phyloP scores from a whole-genome alignment of 1,140 invertebrate species.

The Nymphalis io region DNA sequence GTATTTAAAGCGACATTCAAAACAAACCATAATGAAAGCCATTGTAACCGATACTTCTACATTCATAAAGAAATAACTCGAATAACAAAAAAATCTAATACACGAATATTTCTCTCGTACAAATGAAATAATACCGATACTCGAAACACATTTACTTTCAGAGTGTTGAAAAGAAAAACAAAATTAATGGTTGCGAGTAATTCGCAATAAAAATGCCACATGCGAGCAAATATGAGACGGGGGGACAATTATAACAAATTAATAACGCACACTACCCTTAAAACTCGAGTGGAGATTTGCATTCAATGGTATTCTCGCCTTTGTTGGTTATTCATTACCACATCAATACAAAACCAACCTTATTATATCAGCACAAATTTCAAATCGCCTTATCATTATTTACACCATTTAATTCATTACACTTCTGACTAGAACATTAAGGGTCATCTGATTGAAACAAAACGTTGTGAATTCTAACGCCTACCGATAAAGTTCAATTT shows the following conservation, averaged over 20 bases:
- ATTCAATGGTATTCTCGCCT: constrained; percentile 72
- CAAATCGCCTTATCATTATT: constrained; percentile 29
- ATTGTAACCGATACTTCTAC: constrained; percentile 63
- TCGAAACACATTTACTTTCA: constrained; percentile 63
- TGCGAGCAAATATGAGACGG: constrained; percentile 72
- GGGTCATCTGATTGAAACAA: constrained; percentile 64
- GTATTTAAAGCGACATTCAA: constrained; percentile 12
- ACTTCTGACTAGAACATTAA: constrained; percentile 46
- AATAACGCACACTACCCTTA: constrained; percentile 78
- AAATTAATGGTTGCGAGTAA: constrained; percentile 80
- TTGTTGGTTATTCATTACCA: constrained; percentile 56
- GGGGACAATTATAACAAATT: constrained; percentile 80
- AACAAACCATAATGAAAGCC: constrained; percentile 24
- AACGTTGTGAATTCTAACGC: constrained; percentile 52
- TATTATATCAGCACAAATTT: constrained; percentile 13
- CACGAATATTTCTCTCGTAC: constrained; percentile 38
- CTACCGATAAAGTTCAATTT: constrained; percentile 44
- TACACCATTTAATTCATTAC: constrained; percentile 45
- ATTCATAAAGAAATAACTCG: constrained; percentile 41
- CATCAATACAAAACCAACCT: constrained; percentile 37
- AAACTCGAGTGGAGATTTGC: constrained; percentile 79
- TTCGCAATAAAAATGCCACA: constrained; percentile 81
- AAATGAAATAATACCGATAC: constrained; percentile 56
- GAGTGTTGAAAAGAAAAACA: constrained; percentile 71
- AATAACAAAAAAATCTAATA: constrained; percentile 35